Evolutionary conservation across 2,113 vertebrate species (phyloP).

Genomic region (Pomatorhinus ruficollis): DNA sequence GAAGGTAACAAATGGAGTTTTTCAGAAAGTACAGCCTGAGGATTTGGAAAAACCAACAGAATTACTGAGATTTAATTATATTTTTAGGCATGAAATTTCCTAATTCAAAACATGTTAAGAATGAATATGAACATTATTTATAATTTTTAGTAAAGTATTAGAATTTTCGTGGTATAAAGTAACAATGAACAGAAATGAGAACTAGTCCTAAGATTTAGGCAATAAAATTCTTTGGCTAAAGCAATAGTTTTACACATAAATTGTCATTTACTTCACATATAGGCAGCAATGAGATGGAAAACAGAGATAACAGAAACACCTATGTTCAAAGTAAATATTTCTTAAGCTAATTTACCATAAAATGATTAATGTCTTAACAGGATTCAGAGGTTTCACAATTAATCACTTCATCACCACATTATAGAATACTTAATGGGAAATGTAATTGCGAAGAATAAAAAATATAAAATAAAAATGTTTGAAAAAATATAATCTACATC

Average conservation of each 20-base stretch:
- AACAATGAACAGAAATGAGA: background rate
- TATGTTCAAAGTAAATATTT: slow-evolving; percentile 26
- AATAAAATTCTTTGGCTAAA: slow-evolving; percentile 35
- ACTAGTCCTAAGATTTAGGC: background rate
- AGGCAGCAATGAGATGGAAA: slow-evolving; percentile 53
- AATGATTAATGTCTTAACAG: slow-evolving; percentile 59
- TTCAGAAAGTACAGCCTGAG: background rate
- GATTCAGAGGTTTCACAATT: slow-evolving; percentile 47
- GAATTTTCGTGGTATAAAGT: background rate
- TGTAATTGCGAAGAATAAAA: slow-evolving; percentile 48
- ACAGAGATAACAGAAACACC: slow-evolving; percentile 50
- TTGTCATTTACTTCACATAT: slow-evolving; percentile 62
- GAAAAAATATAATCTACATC: background rate
- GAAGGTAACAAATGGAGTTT: background rate
- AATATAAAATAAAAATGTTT: background rate
- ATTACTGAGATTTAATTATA: background rate
- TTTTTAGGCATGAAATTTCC: background rate
- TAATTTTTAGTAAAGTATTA: background rate
- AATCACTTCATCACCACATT: slow-evolving; percentile 59
- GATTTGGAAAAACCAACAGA: background rate
- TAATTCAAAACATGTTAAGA: background rate
- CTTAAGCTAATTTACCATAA: slow-evolving; percentile 55
- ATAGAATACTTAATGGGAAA: background rate
- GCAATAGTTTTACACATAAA: slow-evolving; percentile 63
- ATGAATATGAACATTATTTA: background rate